Base-by-base conservation (phyloP, 2,113 vertebrate species). In the Ochotona curzoniae region DNA sequence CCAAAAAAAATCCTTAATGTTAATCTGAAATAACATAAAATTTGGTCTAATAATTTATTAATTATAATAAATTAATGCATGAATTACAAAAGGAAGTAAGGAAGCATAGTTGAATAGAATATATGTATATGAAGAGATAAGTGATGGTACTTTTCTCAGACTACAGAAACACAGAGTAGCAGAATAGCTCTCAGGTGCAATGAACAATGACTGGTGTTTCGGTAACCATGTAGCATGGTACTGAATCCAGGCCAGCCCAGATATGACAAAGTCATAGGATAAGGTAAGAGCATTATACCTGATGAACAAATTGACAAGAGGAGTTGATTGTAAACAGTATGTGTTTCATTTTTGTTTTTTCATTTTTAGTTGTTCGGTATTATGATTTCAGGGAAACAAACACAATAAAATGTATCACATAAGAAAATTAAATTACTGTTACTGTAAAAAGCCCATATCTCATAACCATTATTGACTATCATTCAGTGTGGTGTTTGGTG, bases 41-140 rank as follows among this genome's bases (percentile, higher is more conserved):
- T 44, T 44, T 44, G 38, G 38, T 44, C 6, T 6, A 44, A 44
- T 6, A 44, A 44, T 44, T 44, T 44, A 44, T 44, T 44, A 44
- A 44, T 44, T 44, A 44, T 44, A 44, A 44, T 6, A 44, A 44
- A 44, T 44, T 44, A 44, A 47, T 63, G 3, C 49, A n/a, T 84
- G 67, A 81, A 76, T 15, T 73, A 80, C 44, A 74, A 76, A 32
- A 75, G 38, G 93, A 86, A 25, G 28, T 83, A 81, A 90, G 93
- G 57, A 91, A 73, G 57, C 23, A n/a, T 60, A 30, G 54, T 74
- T 75, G 51, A 93, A 57, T 60, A 11, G 57, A 91, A 32, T 25
- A 89, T 83, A n/a, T 92, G 47, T 25, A 89, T 83, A n/a, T 92
- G 47, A 87, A 86, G 49, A 89, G 67, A 38, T 91, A 71, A 61